Conservation (phyloP, 1,140 invertebrate species). For the Drosophila rhopaloa region DNA sequence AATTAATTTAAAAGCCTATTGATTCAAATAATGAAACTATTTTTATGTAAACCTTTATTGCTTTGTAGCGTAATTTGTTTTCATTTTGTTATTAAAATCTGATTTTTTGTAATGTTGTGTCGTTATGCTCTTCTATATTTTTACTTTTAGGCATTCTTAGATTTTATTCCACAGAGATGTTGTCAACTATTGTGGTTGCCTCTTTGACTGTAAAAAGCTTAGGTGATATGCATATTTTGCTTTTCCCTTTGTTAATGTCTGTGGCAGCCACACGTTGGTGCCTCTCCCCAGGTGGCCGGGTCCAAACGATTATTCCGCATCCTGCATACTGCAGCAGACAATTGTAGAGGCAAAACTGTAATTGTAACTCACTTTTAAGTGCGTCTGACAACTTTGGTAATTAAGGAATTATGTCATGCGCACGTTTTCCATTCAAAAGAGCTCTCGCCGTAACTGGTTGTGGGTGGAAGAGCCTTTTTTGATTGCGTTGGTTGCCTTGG, state of each 20-base stretch:
- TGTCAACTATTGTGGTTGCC: not conserved
- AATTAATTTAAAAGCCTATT: too few species aligned
- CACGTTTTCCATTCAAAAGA: constrained; percentile 47
- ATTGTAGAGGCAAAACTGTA: constrained; percentile 30
- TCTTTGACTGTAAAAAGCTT: not conserved
- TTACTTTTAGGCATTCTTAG: too few species aligned
- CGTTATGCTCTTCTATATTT: too few species aligned
- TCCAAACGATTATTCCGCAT: constrained; percentile 7
- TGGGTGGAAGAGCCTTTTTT: constrained; percentile 23
- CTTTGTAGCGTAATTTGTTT: too few species aligned
- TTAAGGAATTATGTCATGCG: constrained; percentile 81
- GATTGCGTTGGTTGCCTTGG: constrained; percentile 61
- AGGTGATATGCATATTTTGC: too few species aligned
- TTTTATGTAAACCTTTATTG: not conserved
- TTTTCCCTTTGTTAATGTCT: not conserved
- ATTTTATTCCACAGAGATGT: too few species aligned
- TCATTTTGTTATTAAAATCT: too few species aligned
- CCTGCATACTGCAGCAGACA: constrained; percentile 39
- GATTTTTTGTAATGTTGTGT: too few species aligned
- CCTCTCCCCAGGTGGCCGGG: constrained; percentile 13
- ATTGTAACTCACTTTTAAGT: constrained; percentile 57
- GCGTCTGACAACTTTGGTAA: constrained; percentile 77
- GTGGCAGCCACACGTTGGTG: constrained; percentile 9
- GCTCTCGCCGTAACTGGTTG: constrained; percentile 6
- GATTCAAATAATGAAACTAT: too few species aligned